A percentile compares a stretch with the other conserved stretches of the same genome.
Conservation (phyloP, 1,140 invertebrate species). For the Chymomyza costata region DNA sequence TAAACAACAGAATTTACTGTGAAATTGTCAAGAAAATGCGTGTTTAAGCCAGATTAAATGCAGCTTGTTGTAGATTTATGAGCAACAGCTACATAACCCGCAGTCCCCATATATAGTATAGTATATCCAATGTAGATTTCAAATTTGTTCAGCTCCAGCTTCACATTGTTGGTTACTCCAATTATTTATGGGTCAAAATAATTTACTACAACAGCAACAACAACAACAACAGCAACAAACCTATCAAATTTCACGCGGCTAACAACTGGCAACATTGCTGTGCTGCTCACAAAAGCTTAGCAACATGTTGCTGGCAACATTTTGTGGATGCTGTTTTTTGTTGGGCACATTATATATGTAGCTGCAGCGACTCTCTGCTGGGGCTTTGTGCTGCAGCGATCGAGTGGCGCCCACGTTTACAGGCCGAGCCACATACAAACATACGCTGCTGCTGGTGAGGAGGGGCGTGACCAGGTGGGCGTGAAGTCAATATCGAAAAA, state of each 20-base stretch:
- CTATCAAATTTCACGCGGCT: slow-evolving; percentile 44
- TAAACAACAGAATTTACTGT: slow-evolving; percentile 56
- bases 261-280: slow-evolving; percentile 1
- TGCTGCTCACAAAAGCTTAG: slow-evolving; percentile 12
- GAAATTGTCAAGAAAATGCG: slow-evolving; percentile 71
- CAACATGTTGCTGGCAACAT: slow-evolving; percentile 22
- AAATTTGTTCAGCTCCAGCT: slow-evolving; percentile 38
- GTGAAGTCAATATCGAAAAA: slow-evolving; percentile 57
- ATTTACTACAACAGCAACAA: no score
- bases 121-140: slow-evolving; percentile 7
- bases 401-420: slow-evolving; percentile 32
- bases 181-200: slow-evolving; percentile 65
- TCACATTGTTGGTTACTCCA: slow-evolving; percentile 57
- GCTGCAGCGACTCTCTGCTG: slow-evolving; percentile 17
- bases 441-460: no score
- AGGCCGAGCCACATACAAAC: not conserved
- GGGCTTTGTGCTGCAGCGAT: slow-evolving; percentile 14
- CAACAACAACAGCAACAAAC: no score
- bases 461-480: slow-evolving; percentile 52
- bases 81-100: slow-evolving; percentile 8
- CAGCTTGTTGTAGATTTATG: slow-evolving; percentile 54
- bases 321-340: slow-evolving; percentile 38
- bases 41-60: slow-evolving; percentile 71
- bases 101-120: slow-evolving; percentile 15
- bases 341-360: no score